Conservation (phyloP, 2,113 vertebrate species). For the Melanotaenia duboulayi region DNA sequence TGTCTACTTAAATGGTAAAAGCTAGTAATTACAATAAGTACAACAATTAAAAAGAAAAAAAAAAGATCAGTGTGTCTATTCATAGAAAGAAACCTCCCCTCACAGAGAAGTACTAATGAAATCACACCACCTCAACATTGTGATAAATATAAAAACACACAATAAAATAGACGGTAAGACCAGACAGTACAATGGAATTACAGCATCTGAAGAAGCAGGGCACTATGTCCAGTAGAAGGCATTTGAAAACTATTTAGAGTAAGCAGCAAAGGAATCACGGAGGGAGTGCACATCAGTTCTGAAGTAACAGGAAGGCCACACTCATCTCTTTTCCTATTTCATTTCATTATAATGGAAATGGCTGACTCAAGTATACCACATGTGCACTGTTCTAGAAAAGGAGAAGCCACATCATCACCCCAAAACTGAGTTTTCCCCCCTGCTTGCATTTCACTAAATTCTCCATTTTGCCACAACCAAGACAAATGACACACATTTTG, state of each 20-base stretch:
- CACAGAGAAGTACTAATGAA: conserved; percentile 29
- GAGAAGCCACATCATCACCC: conserved; percentile 54
- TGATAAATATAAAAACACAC: background rate
- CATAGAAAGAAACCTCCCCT: background rate
- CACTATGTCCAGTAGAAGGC: background rate
- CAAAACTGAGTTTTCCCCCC: conserved; percentile 21
- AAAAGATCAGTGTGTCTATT: background rate
- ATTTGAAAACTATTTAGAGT: background rate
- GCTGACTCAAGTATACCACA: conserved; percentile 54
- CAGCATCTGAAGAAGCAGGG: conserved; percentile 1
- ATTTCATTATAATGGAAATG: conserved; percentile 60
- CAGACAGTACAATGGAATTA: background rate
- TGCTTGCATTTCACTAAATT: conserved; percentile 33
- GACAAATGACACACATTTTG: conserved; percentile 48
- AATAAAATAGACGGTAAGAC: background rate
- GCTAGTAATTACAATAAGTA: background rate
- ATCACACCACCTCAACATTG: conserved; percentile 28
- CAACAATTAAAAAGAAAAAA: too few relatives aligned
- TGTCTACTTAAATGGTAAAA: background rate
- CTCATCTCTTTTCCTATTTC: conserved; percentile 44
- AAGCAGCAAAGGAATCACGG: background rate
- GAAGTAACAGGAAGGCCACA: conserved; percentile 30
- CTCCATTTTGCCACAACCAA: conserved; percentile 54
- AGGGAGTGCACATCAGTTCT: conserved; percentile 5
- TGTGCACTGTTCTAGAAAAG: conserved; percentile 32